Evolutionary conservation across 2,113 vertebrate genomes (phyloP).

Genomic region (Amphiprion percula): DNA sequence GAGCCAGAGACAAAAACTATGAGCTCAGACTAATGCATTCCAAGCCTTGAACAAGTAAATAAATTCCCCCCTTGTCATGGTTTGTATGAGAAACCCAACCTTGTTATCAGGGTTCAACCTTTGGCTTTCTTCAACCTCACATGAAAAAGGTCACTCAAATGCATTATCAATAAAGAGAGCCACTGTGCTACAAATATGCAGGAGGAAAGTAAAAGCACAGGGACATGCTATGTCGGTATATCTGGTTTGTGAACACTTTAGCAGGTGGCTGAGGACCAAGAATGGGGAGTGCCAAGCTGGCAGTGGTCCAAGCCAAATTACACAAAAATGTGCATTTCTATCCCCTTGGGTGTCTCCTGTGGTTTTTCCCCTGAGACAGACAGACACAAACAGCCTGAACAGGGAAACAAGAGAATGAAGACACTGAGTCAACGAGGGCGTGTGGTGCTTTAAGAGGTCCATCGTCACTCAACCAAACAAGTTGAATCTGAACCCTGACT

Average conservation of each 20-base stretch:
- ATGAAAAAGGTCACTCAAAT: constrained; percentile 29
- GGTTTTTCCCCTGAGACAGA: constrained; percentile 44
- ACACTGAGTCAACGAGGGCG: constrained; percentile 53
- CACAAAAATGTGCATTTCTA: constrained; percentile 72
- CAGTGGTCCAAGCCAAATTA: constrained; percentile 67
- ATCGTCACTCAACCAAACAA: constrained; percentile 55
- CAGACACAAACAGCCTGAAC: constrained; percentile 36
- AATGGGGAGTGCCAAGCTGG: constrained; percentile 55
- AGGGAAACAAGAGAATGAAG: constrained; percentile 47
- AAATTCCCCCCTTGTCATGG: constrained; percentile 34
- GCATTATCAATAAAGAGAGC: constrained; percentile 5
- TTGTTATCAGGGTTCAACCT: constrained; percentile 8
- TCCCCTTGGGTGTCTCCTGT: constrained; percentile 65
- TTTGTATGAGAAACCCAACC: constrained; percentile 36
- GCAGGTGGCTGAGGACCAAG: constrained; percentile 52
- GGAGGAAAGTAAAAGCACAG: not conserved
- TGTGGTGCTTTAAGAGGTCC: constrained; percentile 56
- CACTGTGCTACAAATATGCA: constrained; percentile 11
- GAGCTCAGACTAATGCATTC: constrained; percentile 53
- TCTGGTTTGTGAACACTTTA: constrained; percentile 48
- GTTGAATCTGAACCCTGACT: constrained; percentile 65
- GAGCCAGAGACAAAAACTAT: constrained; percentile 35
- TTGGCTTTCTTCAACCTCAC: not conserved
- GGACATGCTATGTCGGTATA: constrained; percentile 4
- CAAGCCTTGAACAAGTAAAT: constrained; percentile 62